A percentile compares a stretch with the other conserved stretches of the same genome.
These are phyloP conservation scores for Brotogeris chrysoptera DNA, from an alignment of 2,797 vertebrate genomes.

Conservation along the genomic window DNA sequence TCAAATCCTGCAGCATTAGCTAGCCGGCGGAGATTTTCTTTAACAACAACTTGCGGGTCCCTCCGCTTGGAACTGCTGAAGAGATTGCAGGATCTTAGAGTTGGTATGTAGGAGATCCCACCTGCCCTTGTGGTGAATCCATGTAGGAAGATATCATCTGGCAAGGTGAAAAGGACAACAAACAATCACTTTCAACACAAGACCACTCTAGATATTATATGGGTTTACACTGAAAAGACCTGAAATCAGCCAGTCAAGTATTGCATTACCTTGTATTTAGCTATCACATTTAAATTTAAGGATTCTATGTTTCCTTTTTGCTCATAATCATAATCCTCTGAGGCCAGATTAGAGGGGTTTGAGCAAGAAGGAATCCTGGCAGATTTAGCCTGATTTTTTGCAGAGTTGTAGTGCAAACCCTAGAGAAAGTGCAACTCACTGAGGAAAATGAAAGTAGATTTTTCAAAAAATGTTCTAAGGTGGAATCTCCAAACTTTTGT, in stretches of 20 bases:
- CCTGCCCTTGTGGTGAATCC: slow-evolving; percentile 90
- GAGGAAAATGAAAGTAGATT: neutral
- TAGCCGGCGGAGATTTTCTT: slow-evolving; percentile 88
- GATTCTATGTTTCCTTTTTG: neutral
- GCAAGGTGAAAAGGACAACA: neutral
- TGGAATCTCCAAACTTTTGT: neutral
- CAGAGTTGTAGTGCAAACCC: neutral
- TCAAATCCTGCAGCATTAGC: slow-evolving; percentile 85
- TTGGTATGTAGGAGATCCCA: slow-evolving; percentile 86
- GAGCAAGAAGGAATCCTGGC: neutral
- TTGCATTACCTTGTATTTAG: neutral
- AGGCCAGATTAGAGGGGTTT: neutral
- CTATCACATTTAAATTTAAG: neutral
- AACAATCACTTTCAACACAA: neutral
- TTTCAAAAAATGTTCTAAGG: neutral
- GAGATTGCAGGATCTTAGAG: slow-evolving; percentile 89
- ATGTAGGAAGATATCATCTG: slow-evolving; percentile 85
- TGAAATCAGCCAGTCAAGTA: neutral
- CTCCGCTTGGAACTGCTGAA: slow-evolving; percentile 86
- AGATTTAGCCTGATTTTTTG: neutral
- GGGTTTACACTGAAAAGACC: neutral
- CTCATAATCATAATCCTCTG: neutral
- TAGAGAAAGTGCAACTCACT: neutral
- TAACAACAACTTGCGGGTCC: slow-evolving; percentile 83
- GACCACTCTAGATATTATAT: neutral